phyloP scores from a whole-genome alignment of 2,888 invertebrate species.

The Rhorus exstirpatorius region DNA sequence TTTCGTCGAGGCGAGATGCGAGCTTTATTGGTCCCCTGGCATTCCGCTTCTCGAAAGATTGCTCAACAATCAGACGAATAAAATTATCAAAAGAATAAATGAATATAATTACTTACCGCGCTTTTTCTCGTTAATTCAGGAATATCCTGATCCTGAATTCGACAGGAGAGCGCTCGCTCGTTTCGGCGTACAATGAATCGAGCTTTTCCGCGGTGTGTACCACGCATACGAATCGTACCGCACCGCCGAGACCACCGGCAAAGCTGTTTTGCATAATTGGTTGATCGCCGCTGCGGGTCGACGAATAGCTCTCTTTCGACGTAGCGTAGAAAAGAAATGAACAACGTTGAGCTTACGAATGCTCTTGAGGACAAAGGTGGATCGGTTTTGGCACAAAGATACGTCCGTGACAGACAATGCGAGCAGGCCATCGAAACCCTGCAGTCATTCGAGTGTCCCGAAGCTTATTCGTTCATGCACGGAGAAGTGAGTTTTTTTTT shows the following conservation, averaged over 20 bases:
- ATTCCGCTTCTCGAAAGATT: conserved; percentile 91
- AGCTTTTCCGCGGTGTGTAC: conserved; percentile 73
- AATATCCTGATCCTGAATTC: conserved; percentile 77
- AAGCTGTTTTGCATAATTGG: conserved; percentile 70
- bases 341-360: conserved; percentile 83
- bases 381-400: conserved; percentile 90
- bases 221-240: conserved; percentile 73
- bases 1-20: conserved; percentile 90
- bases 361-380: conserved; percentile 93
- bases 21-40: conserved; percentile 92
- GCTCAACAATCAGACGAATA: conserved; percentile 88
- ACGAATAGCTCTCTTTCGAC: conserved; percentile 89
- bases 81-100: conserved; percentile 15
- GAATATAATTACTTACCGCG: conserved; percentile 64
- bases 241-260: conserved; percentile 63
- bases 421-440: conserved; percentile 93
- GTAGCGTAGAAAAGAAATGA: conserved; percentile 85
- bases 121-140: conserved; percentile 72
- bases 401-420: conserved; percentile 91
- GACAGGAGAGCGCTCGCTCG: conserved; percentile 81
- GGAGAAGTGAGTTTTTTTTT: conserved; percentile 86
- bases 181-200: conserved; percentile 77
- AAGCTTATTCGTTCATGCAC: conserved; percentile 93
- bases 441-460: conserved; percentile 90
- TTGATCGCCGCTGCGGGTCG: conserved; percentile 86